phyloP scores from a whole-genome alignment of 2,113 vertebrate genomes.

The Chionodraco myersi region DNA sequence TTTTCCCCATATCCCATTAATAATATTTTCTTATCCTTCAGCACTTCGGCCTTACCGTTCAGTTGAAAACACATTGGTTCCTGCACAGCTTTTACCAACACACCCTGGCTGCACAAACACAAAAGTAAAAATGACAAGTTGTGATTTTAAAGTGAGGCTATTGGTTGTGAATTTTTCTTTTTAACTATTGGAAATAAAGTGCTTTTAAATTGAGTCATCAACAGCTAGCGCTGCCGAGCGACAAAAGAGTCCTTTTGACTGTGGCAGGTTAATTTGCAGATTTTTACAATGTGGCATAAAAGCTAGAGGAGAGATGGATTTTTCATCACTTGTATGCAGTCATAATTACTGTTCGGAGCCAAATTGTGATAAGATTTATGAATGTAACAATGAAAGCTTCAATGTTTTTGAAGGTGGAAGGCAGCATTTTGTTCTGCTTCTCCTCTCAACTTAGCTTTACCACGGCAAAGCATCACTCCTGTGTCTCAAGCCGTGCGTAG shows the following conservation, averaged over 20 bases:
- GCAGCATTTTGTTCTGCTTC: not conserved
- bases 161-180: too few species aligned
- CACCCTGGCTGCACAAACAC: too few species aligned
- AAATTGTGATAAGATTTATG: not conserved
- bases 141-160: too few species aligned
- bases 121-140: too few species aligned
- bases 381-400: not conserved
- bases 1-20: too few species aligned
- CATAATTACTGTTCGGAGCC: not conserved
- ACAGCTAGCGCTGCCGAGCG: not conserved
- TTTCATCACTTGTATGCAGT: not conserved
- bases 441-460: constrained; percentile 4
- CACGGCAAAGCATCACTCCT: not conserved
- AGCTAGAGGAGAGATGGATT: not conserved
- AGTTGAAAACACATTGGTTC: too few species aligned
- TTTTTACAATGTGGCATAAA: not conserved
- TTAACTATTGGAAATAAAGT: too few species aligned
- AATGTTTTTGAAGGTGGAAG: not conserved
- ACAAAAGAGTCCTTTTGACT: not conserved
- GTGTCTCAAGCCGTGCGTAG: constrained; percentile 22
- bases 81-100: too few species aligned
- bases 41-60: too few species aligned
- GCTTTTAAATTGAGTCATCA: not conserved
- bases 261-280: not conserved
- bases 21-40: too few species aligned